A percentile compares a stretch with the other conserved stretches of the same genome.
Evolutionary conservation across 2,797 vertebrate species (phyloP).

Genomic region (Netta rufina): DNA sequence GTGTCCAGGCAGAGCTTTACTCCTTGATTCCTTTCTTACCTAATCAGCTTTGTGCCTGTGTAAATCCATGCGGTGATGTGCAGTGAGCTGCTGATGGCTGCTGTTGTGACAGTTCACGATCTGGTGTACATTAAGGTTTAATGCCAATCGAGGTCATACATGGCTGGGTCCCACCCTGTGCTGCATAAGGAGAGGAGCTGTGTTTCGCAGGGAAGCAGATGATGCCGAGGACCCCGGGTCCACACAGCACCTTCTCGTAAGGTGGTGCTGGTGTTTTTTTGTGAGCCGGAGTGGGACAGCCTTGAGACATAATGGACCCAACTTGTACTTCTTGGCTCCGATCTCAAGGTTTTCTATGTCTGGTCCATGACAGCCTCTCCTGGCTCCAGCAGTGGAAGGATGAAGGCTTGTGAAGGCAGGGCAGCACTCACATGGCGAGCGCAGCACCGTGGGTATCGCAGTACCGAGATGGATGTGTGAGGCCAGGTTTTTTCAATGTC

Average conservation of each 20-base stretch:
- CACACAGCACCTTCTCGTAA: not conserved
- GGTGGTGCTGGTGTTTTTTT: not conserved
- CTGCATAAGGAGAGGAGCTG: not conserved
- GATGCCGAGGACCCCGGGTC: not conserved
- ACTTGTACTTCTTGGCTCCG: not conserved
- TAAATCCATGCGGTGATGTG: not conserved
- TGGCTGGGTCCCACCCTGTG: not conserved
- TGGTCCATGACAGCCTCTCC: not conserved
- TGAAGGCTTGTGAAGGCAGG: not conserved
- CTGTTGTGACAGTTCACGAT: not conserved
- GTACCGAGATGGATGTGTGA: too few relatives aligned
- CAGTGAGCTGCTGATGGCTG: not conserved
- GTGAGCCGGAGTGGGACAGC: not conserved
- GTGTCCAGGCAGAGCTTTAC: not conserved
- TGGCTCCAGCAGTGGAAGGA: not conserved
- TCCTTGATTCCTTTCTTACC: not conserved
- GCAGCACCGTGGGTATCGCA: rapidly evolving
- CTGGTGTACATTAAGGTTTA: not conserved
- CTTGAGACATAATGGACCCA: not conserved
- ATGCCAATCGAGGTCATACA: not conserved
- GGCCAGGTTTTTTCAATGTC: not conserved
- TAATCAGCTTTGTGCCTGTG: not conserved
- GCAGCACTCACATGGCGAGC: not conserved
- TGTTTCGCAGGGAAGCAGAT: not conserved
- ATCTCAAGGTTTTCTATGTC: not conserved